phyloP scores from a whole-genome alignment of 2,113 vertebrate species.

The Poeciliopsis occidentalis region DNA sequence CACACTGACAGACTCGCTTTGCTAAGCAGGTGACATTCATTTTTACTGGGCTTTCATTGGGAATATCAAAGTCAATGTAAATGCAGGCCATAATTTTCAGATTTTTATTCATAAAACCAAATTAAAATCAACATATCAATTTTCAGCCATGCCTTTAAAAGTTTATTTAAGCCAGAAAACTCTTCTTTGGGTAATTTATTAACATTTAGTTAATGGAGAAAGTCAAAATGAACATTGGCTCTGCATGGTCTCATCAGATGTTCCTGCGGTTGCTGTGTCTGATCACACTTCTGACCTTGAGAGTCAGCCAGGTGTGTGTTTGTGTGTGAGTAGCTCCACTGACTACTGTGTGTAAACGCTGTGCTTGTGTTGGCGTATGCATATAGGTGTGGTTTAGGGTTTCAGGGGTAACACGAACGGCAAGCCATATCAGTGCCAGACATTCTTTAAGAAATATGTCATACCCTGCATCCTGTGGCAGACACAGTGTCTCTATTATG shows the following conservation, averaged over 20 bases:
- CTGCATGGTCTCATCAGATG: not conserved
- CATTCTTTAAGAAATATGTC: slow-evolving; percentile 53
- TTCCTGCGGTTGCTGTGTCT: not conserved
- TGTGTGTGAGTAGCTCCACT: not conserved
- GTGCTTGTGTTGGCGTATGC: slow-evolving; percentile 9
- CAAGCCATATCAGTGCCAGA: slow-evolving; percentile 41
- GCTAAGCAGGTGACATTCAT: no score
- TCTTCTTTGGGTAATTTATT: not conserved
- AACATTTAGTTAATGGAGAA: not conserved
- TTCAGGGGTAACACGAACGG: slow-evolving; percentile 29
- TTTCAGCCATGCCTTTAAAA: not conserved
- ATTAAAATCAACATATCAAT: not conserved
- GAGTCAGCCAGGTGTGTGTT: not conserved
- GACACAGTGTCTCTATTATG: slow-evolving; percentile 41
- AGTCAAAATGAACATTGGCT: not conserved
- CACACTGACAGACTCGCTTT: no score
- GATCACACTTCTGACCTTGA: slow-evolving; percentile 3
- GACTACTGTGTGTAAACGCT: not conserved
- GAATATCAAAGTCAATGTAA: not conserved
- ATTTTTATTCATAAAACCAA: not conserved
- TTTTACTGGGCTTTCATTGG: no score
- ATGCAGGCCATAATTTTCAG: not conserved
- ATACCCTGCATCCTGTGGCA: slow-evolving; percentile 7
- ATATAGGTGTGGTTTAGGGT: slow-evolving; percentile 10
- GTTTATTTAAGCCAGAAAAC: not conserved